Evolutionary conservation across 2,113 vertebrate genomes (phyloP).

Genomic region (Cryptotis parvus): DNA sequence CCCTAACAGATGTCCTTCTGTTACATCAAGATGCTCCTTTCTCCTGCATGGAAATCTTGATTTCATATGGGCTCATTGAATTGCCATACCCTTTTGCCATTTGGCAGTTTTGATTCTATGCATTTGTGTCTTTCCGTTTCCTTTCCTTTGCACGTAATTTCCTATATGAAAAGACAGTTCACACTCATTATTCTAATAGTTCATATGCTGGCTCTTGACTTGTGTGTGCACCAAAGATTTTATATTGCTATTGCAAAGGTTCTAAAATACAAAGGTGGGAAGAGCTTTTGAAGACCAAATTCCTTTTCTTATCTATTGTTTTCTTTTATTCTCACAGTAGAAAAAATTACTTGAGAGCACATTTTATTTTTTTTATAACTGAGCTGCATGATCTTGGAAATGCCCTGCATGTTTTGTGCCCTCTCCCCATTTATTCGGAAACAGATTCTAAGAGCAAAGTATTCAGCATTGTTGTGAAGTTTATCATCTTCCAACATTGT

Average conservation of each 20-base stretch:
- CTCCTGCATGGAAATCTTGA: neutral
- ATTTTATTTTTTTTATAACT: conserved; percentile 19
- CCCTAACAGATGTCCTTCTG: neutral
- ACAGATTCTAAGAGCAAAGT: neutral
- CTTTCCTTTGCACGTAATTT: neutral
- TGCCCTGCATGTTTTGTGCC: neutral
- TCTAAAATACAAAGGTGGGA: neutral
- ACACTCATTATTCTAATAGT: neutral
- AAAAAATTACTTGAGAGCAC: neutral
- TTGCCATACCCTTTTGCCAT: neutral
- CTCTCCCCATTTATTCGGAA: neutral
- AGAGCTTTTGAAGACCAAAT: conserved; percentile 32
- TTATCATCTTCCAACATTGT: neutral
- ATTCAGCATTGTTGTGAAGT: neutral
- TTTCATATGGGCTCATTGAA: neutral
- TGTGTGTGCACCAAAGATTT: neutral
- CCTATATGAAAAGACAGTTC: neutral
- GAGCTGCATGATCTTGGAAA: neutral
- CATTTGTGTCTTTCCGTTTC: neutral
- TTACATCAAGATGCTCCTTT: neutral
- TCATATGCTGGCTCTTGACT: neutral
- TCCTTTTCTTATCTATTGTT: neutral
- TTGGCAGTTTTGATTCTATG: neutral
- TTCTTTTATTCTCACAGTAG: conserved; percentile 30
- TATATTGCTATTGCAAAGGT: neutral